These are phyloP conservation scores for Oreotrochilus melanogaster DNA, from an alignment of 2,113 vertebrate species.

Conservation along the genomic window DNA sequence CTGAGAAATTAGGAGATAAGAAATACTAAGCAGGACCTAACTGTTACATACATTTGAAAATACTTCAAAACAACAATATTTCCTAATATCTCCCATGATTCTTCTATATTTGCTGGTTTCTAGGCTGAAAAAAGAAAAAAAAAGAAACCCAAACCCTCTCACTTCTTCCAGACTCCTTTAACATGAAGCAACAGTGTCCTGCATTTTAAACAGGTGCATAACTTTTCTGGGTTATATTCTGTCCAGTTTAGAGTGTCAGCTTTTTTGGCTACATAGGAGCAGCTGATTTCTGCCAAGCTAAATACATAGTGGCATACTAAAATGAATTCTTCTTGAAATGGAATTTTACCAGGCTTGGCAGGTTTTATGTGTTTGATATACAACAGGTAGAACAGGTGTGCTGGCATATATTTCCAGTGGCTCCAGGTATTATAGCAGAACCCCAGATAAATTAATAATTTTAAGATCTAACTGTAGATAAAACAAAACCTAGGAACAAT, in stretches of 20 bases:
- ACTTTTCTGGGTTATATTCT: background rate
- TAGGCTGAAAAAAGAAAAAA: background rate
- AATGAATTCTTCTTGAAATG: background rate
- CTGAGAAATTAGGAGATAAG: slow-evolving; percentile 8
- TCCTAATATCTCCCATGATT: background rate
- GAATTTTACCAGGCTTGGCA: background rate
- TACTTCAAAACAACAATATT: background rate
- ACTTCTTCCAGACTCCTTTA: background rate
- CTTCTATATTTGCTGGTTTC: background rate
- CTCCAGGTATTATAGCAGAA: background rate
- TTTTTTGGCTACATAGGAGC: background rate
- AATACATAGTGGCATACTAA: background rate
- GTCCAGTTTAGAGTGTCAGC: background rate
- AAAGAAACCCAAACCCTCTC: fast-evolving
- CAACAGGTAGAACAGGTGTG: background rate
- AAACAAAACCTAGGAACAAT: background rate
- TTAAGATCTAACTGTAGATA: background rate
- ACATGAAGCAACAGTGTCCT: background rate
- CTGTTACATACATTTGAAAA: background rate
- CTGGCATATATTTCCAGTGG: background rate
- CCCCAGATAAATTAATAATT: background rate
- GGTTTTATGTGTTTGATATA: background rate
- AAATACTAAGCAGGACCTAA: background rate
- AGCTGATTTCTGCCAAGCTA: background rate
- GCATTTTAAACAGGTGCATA: background rate